Conservation (phyloP, 2,888 invertebrate genomes). For the Scaptomyza reducta region DNA sequence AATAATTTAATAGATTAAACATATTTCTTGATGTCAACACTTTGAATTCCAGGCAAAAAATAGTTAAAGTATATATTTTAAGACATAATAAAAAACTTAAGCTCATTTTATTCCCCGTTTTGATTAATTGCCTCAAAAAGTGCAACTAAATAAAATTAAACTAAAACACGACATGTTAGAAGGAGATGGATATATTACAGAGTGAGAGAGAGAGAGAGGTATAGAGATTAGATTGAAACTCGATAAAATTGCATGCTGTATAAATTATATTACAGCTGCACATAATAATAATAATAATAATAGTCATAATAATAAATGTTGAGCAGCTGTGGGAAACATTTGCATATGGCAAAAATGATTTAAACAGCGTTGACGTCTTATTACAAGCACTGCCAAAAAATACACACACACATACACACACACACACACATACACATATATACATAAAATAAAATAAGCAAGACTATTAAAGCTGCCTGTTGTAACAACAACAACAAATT, state of each 20-base stretch:
- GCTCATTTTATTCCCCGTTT: too few relatives aligned
- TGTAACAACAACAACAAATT: slow-evolving; percentile 27
- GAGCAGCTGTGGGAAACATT: slow-evolving; percentile 18
- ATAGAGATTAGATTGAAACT: not conserved
- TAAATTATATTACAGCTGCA: slow-evolving; percentile 9
- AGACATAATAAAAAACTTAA: too few relatives aligned
- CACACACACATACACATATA: slow-evolving; percentile 31
- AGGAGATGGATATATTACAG: too few relatives aligned
- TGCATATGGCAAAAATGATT: slow-evolving; percentile 47
- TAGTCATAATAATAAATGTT: slow-evolving; percentile 20
- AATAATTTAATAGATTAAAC: too few relatives aligned
- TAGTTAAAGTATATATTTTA: too few relatives aligned
- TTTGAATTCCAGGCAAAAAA: too few relatives aligned
- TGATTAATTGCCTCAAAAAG: too few relatives aligned
- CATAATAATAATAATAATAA: slow-evolving; percentile 3
- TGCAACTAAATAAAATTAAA: not conserved
- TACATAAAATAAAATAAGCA: slow-evolving; percentile 4
- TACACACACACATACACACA: slow-evolving; percentile 36
- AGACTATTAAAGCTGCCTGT: slow-evolving; percentile 23
- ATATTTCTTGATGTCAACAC: too few relatives aligned
- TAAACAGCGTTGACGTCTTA: slow-evolving; percentile 76
- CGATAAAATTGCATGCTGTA: slow-evolving; percentile 5
- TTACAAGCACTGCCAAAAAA: slow-evolving; percentile 68
- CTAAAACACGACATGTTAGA: not conserved
- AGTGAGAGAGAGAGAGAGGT: not conserved